Conservation (phyloP, 2,113 vertebrate species). For the Ovibos moschatus region DNA sequence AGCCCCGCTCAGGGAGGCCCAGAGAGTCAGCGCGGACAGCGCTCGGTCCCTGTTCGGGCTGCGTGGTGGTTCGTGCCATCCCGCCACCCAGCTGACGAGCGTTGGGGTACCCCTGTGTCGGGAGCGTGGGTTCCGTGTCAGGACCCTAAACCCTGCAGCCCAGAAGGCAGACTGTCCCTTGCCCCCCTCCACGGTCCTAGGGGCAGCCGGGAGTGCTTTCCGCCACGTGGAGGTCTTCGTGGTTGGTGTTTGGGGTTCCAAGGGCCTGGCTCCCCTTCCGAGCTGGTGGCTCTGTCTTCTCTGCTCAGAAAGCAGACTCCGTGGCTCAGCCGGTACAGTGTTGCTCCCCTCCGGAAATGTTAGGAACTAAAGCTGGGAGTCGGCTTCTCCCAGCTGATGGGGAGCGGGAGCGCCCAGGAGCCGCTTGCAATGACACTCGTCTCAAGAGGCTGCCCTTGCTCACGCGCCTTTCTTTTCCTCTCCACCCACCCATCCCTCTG, state of each 20-base stretch:
- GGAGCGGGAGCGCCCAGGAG: not conserved
- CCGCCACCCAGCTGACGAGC: not conserved
- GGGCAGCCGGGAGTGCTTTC: not conserved
- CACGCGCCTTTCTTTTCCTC: slow-evolving; percentile 62
- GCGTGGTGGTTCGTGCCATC: not conserved
- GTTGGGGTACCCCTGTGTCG: not conserved
- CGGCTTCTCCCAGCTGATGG: not conserved
- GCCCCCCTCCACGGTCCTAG: not conserved
- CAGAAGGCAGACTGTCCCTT: not conserved
- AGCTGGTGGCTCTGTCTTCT: not conserved
- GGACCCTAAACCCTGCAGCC: not conserved
- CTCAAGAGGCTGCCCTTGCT: slow-evolving; percentile 25
- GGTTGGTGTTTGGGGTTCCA: not conserved
- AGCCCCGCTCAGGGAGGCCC: not conserved
- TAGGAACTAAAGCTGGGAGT: not conserved
- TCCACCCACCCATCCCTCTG: slow-evolving; percentile 32
- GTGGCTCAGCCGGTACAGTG: not conserved
- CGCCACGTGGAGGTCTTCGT: not conserved
- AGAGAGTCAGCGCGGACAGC: not conserved
- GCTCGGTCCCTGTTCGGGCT: not conserved
- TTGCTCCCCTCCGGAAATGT: not conserved
- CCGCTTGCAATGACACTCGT: slow-evolving; percentile 29
- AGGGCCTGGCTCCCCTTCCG: not conserved
- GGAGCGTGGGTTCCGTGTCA: not conserved
- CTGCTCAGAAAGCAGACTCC: not conserved